Base-by-base conservation (phyloP, 1,140 invertebrate genomes). In the Temnothorax curvispinosus region DNA sequence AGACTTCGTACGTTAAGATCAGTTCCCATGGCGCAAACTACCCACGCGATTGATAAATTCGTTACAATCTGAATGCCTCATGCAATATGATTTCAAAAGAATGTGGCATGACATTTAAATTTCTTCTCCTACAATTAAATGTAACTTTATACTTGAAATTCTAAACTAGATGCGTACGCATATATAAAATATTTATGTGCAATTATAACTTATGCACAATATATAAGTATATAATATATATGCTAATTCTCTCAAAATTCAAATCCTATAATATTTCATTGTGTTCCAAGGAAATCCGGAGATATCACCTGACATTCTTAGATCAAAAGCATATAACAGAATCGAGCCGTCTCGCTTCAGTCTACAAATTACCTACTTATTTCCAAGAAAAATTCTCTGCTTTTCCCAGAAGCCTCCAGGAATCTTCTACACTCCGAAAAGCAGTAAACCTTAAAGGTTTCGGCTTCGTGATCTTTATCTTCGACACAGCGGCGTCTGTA, bases 311-410 rank as follows among this genome's bases (percentile, higher is more conserved):
- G 2, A 7, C 18, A 5, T 11, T 11, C 4, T 65, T 21, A 71
- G 38, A 50, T 13, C 5, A 67, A 27, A 44, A 50, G 44, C 5
- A 32, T 32, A 71, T 13, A 47, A 21, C 18, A 15, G 21, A 71
- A 71, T 44, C 3, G 13, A 18, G 8, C 9, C 11, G 18, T 75
- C 72, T 56, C 35, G 5, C 35, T 56, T 35, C n/a, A 9, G 35
- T 75, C 35, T 75, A 15, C 8, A n/a, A 56, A 21, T 75, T 47
- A 38, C 18, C 32, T 64, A 71, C 72, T 50, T 67, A 87, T 41
- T 90, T 90, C 84, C 9, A 11, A 72, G 77, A 74, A 89, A 85
- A 85, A 8, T 27, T 27, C 2, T 27, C 9, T 27, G 11, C 64
- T 84, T 88, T 89, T 67, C 60, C 60, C 72, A 52, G 2, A 62